Conservation (phyloP, 2,888 invertebrate species). For the Rapana venosa region DNA sequence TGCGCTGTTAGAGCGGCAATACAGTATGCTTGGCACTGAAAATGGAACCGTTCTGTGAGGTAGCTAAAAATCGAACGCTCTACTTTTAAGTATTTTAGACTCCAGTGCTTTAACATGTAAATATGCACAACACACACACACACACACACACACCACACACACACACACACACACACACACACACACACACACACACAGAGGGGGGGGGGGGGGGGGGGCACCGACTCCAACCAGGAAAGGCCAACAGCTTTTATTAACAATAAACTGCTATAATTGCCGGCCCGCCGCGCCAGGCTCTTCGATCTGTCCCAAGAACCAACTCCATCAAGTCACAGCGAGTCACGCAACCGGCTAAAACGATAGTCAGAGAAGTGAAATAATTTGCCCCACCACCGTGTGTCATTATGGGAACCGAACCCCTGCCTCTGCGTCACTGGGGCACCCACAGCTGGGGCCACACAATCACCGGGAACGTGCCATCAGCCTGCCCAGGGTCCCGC, state of each 20-base stretch:
- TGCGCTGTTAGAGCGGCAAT: too few species aligned
- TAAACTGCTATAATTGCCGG: too few species aligned
- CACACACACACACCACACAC: neutral
- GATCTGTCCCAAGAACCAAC: too few species aligned
- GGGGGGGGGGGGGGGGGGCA: too few species aligned
- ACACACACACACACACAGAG: conserved; percentile 18
- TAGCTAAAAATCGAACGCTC: too few species aligned
- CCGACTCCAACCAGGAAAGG: too few species aligned
- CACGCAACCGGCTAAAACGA: neutral
- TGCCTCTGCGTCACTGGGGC: neutral
- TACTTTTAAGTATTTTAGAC: too few species aligned
- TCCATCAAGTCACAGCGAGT: neutral
- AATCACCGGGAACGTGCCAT: conserved; percentile 19
- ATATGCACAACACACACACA: neutral
- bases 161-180: conserved; percentile 19
- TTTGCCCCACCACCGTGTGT: neutral
- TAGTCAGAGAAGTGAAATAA: neutral
- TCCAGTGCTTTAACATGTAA: too few species aligned
- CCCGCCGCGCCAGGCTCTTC: too few species aligned
- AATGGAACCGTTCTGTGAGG: too few species aligned
- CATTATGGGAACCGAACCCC: neutral
- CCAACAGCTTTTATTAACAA: too few species aligned
- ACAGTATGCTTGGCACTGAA: too few species aligned
- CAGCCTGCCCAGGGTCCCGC: neutral
- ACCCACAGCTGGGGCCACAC: neutral